Evolutionary conservation across 1,140 invertebrate species (phyloP).

Genomic region (Coelopa frigida): DNA sequence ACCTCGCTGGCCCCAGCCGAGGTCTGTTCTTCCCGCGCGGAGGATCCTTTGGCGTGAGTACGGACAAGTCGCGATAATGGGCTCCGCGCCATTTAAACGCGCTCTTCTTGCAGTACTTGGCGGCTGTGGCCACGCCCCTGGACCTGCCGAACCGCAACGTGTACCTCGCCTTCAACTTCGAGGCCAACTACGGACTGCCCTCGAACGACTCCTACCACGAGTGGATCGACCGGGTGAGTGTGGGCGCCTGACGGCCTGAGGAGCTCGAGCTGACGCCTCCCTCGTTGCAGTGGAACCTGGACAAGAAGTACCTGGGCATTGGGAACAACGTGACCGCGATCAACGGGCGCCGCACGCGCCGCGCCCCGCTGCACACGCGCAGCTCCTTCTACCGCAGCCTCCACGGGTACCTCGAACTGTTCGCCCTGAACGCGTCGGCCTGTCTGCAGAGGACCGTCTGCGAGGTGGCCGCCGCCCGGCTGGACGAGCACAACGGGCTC

Average conservation of each 20-base stretch:
- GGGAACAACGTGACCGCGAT: slow-evolving; percentile 31
- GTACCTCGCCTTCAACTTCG: slow-evolving; percentile 68
- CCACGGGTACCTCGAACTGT: slow-evolving; percentile 30
- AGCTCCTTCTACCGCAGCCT: slow-evolving; percentile 32
- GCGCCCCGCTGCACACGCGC: slow-evolving; percentile 19
- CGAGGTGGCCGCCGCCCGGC: slow-evolving; percentile 43
- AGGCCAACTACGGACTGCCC: slow-evolving; percentile 58
- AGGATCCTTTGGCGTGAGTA: slow-evolving; percentile 30
- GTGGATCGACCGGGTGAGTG: slow-evolving; percentile 33
- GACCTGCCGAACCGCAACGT: slow-evolving; percentile 60
- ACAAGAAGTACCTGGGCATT: slow-evolving; percentile 25
- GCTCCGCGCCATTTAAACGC: background rate
- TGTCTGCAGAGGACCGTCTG: slow-evolving; percentile 49
- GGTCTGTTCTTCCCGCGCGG: slow-evolving; percentile 32
- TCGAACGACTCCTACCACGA: slow-evolving; percentile 30
- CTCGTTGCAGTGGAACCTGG: slow-evolving; percentile 29
- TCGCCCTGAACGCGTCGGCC: slow-evolving; percentile 47
- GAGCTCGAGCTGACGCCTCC: background rate
- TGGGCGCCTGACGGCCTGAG: no score
- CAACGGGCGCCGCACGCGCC: slow-evolving; percentile 21
- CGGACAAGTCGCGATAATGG: background rate
- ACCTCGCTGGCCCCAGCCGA: background rate
- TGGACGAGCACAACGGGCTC: slow-evolving; percentile 46
- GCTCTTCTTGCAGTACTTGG: slow-evolving; percentile 42
- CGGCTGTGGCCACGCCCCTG: slow-evolving; percentile 63